A percentile compares a stretch with the other conserved stretches of the same genome.
Evolutionary conservation across 2,888 invertebrate genomes (phyloP).

Genomic region (Metacarcinus magister): DNA sequence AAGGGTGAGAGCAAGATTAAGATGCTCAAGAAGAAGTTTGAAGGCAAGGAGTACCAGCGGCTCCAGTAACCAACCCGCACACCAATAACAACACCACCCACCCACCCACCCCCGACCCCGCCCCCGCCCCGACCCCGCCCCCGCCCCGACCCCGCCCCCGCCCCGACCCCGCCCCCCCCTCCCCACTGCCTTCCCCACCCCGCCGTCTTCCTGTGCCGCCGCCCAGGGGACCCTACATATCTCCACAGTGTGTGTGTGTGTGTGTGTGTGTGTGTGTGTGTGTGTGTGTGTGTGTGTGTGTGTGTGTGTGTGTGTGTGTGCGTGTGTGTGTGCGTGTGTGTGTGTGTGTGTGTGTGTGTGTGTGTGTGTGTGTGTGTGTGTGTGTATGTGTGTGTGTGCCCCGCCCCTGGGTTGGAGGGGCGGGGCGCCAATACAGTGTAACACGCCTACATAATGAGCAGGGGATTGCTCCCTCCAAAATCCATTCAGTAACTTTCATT

Average conservation of each 20-base stretch:
- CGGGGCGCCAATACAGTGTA: not conserved
- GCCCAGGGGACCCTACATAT: constrained; percentile 44
- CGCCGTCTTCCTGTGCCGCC: constrained; percentile 50
- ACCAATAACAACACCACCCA: not conserved
- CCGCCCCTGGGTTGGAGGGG: not conserved
- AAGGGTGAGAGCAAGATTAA: constrained; percentile 77
- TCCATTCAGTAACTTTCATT: not conserved
- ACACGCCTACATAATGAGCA: not conserved
- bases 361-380: constrained; percentile 3
- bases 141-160: not conserved
- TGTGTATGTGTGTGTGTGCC: not conserved
- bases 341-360: too few relatives aligned
- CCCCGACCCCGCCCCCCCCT: too few relatives aligned
- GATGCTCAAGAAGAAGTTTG: constrained; percentile 77
- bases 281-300: not conserved
- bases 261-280: constrained; percentile 50
- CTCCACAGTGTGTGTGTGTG: constrained; percentile 40
- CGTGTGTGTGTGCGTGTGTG: too few relatives aligned
- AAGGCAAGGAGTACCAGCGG: constrained; percentile 78
- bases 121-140: not conserved
- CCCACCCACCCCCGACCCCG: not conserved
- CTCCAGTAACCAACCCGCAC: constrained; percentile 57
- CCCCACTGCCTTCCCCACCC: not conserved
- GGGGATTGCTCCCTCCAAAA: constrained; percentile 17
- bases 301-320: too few relatives aligned